phyloP scores from a whole-genome alignment of 2,888 invertebrate species.

The Diadromus collaris region DNA sequence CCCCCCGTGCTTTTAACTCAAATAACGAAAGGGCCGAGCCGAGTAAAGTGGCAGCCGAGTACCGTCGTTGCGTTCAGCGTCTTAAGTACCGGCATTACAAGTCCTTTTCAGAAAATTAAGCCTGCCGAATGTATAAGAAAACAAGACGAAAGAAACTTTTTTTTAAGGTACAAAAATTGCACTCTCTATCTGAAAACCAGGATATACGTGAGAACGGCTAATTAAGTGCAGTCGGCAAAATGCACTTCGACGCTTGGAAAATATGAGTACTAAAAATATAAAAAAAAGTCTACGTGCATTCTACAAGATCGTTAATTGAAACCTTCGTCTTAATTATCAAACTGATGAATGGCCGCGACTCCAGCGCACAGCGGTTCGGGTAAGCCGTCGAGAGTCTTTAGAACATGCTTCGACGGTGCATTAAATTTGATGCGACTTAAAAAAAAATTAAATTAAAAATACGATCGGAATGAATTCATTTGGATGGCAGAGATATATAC shows the following conservation, averaged over 20 bases:
- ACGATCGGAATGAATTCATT: conserved; percentile 30
- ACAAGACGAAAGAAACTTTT: conserved; percentile 20
- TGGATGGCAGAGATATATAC: neutral
- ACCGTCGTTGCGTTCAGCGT: conserved; percentile 24
- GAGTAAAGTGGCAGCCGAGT: neutral
- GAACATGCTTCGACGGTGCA: neutral
- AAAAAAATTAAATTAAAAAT: conserved; percentile 24
- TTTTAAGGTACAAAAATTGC: neutral
- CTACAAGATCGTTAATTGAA: conserved; percentile 14
- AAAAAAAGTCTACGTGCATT: neutral
- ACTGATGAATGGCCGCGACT: neutral
- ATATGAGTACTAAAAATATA: neutral
- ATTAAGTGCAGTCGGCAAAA: conserved; percentile 6
- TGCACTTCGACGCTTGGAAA: neutral
- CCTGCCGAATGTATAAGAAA: conserved; percentile 1
- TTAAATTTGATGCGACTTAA: neutral
- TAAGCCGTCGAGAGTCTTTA: too few relatives aligned
- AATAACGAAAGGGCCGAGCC: conserved; percentile 28
- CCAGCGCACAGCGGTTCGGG: neutral
- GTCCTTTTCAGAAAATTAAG: conserved; percentile 17
- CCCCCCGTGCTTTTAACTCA: conserved; percentile 38
- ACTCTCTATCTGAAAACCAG: neutral
- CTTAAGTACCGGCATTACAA: conserved; percentile 22
- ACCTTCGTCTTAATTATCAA: conserved; percentile 7
- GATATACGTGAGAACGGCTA: conserved; percentile 25